Base-by-base conservation (phyloP, 64 coral and sea anemone genomes). In the Montipora cactus region DNA sequence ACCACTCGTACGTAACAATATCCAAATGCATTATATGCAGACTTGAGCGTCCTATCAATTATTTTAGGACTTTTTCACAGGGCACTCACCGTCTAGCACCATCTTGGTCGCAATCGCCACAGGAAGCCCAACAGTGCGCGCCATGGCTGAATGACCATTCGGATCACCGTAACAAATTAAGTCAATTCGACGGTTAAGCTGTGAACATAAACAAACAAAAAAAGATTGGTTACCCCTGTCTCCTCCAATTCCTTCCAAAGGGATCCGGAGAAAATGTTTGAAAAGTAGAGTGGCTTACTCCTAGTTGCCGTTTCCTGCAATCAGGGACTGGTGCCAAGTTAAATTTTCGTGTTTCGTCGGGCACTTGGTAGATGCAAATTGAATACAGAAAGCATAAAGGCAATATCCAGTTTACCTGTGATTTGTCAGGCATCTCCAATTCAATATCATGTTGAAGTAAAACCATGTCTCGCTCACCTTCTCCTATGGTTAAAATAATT, bases 391-490 rank as follows among this genome's bases (percentile, higher is more conserved):
- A 37, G 37, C 61, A 2, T 14, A 14, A 64, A 64, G 61, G 14
- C 61, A 64, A 64, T 12, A 14, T 71, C 21, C 22, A 47, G 14
- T 16, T 64, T 8, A 76, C 97, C 92, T 89, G 90, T 10, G 93
- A 87, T 23, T 95, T 93, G 45, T 94, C 91, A 0, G 94, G 88
- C 89, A 95, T 94, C 77, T 99, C 97, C 7, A 99, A 79, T 8
- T 92, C 94, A 58, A 96, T 90, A 73, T 99, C 94, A 81, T 99
- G 97, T 83, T 90, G 78, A 46, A 99, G 77, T 8, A 99, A 74
- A 28, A 99, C 97, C 83, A 99, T 25, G 16, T 99, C 97, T 49
- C 97, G 75, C 79, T 99, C 97, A 15, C 87, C 95, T 14, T 94
- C 94, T 59, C 85, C 95, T 96, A 18, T 2, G 88, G 47, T 16